Evolutionary conservation across 2,888 invertebrate species (phyloP), one percentile per base, ranked within the genome.

Genomic region (Hydriomena furcata): DNA sequence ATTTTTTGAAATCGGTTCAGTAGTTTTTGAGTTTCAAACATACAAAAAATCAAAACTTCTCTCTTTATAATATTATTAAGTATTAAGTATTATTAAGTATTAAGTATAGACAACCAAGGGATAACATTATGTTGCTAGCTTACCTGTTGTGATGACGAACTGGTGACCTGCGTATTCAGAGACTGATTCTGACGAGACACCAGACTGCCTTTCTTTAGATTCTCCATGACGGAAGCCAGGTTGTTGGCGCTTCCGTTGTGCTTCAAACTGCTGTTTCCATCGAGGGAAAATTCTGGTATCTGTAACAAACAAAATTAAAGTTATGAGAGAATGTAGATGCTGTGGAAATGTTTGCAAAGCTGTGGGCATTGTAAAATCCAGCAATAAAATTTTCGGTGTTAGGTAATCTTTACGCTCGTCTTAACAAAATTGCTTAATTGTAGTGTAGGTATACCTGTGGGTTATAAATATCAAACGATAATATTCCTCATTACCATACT

Each of bases 211-310:
- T 94, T 94, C 75, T 94, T 94, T 66, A 94, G 91, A 82, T 93
- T 94, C 84, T 94, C 94, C 92, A 94, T 94, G 73, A 94, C 92
- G 73, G 93, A 91, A 63, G 93, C 92, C 88, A 93, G 86, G 65
- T 94, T 93, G 63, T 91, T 88, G 79, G 85, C 76, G 63, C 86
- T 87, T 65, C 90, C 89, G 88, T 88, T 89, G 72, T 86, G 84
- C 59, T 84, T 87, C 65, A 88, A 79, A 72, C 91, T 91, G 76
- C 84, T 91, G 76, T 77, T 86, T 66, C 91, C 91, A 85, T 93
- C 93, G 76, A 91, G 86, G 55, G 91, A 88, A 76, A 93, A 93
- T 68, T 93, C 93, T 66, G 93, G 87, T 79, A 90, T 83, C 90
- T 90, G 79, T 12, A 82, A 78, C 68, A 76, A 80, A 41, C 10